Percentiles rank a stretch among this genome's conserved stretches.
phyloP scores from a whole-genome alignment of 2,888 invertebrate genomes.

The Idaea dimidiata region DNA sequence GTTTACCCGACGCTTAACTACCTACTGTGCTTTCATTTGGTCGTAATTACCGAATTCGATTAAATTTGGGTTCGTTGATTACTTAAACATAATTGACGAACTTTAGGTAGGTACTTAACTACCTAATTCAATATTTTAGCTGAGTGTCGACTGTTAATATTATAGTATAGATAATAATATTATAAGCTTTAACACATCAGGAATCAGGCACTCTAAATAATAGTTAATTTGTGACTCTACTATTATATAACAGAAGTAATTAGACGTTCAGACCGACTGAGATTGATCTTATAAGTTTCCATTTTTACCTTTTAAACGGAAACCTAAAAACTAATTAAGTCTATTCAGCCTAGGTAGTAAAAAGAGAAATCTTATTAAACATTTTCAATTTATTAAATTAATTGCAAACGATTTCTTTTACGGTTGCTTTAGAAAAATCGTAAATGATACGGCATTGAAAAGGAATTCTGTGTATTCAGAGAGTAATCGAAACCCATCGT shows the following conservation, averaged over 20 bases:
- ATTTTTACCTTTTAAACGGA: too few relatives aligned
- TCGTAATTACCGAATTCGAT: background rate
- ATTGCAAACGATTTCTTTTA: constrained; percentile 14
- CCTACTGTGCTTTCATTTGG: background rate
- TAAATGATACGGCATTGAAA: constrained; percentile 9
- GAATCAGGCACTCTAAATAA: background rate
- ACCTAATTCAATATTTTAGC: background rate
- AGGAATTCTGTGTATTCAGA: constrained; percentile 17
- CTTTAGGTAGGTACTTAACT: background rate
- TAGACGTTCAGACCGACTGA: too few relatives aligned
- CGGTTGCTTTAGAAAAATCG: constrained; percentile 12
- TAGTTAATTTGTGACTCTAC: background rate
- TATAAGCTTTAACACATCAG: background rate
- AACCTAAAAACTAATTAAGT: too few relatives aligned
- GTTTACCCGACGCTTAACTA: background rate
- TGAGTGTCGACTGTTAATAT: background rate
- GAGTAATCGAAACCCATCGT: constrained; percentile 12
- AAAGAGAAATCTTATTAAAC: background rate
- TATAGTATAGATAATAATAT: too few relatives aligned
- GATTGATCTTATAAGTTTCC: too few relatives aligned
- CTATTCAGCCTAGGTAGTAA: background rate
- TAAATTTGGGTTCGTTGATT: constrained; percentile 1
- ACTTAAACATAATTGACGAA: background rate
- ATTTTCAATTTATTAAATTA: constrained; percentile 12
- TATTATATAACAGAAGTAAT: too few relatives aligned